A percentile compares a stretch with the other conserved stretches of the same genome.
Conservation (phyloP, 2,888 invertebrate species). For the Parelbella ahira region DNA sequence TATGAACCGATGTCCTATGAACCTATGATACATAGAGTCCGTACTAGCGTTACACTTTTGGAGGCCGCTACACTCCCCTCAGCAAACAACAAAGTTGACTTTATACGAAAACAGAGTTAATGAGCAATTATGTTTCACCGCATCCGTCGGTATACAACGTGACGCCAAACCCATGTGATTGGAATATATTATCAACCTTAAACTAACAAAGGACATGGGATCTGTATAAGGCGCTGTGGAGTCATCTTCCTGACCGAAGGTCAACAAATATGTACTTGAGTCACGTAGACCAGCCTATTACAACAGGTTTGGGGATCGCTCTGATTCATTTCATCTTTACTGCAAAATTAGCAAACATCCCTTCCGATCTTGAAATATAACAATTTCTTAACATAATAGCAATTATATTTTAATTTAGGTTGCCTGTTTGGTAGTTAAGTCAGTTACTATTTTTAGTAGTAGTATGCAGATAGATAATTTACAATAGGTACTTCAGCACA, state of each 20-base stretch:
- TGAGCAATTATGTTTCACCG: constrained; percentile 37
- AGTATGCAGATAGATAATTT: no score
- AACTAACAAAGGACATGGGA: constrained; percentile 37
- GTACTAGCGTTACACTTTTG: no score
- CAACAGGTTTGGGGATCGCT: constrained; percentile 14
- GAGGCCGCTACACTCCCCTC: no score
- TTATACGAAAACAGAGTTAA: constrained; percentile 72
- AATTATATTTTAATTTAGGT: no score
- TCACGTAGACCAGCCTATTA: constrained; percentile 37
- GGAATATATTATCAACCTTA: constrained; percentile 40
- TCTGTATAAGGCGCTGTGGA: constrained; percentile 35
- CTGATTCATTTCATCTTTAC: constrained; percentile 31
- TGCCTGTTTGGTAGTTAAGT: no score
- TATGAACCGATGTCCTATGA: no score
- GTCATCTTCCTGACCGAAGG: constrained; percentile 46
- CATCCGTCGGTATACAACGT: constrained; percentile 30
- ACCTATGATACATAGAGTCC: no score
- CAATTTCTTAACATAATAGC: no score
- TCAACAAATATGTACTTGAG: constrained; percentile 37
- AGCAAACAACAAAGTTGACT: constrained; percentile 8
- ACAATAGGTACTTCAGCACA: no score
- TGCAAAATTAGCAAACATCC: background rate
- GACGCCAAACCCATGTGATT: constrained; percentile 35
- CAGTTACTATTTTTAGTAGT: no score
- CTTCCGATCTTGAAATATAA: no score